Evolutionary conservation across 2,888 invertebrate species (phyloP).

Genomic region (Crossocerus cetratus): DNA sequence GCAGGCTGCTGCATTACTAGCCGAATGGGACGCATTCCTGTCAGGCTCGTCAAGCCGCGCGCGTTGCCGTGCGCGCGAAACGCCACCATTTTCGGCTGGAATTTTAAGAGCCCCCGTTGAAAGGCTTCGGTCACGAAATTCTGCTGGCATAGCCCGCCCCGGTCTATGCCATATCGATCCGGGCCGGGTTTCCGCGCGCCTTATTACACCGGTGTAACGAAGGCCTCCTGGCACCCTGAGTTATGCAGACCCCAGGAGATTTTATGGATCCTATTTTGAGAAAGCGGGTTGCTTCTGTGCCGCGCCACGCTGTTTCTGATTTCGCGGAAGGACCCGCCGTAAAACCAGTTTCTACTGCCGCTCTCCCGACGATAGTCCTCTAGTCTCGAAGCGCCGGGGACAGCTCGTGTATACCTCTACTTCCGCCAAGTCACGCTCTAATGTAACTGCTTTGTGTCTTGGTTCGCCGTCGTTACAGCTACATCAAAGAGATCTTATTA

Average conservation of each 20-base stretch:
- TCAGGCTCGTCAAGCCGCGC: background rate
- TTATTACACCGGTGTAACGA: slow-evolving; percentile 6
- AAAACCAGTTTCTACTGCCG: slow-evolving; percentile 51
- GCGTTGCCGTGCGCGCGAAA: background rate
- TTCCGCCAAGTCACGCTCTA: slow-evolving; percentile 46
- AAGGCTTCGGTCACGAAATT: too few relatives aligned
- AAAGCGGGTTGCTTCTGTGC: slow-evolving; percentile 26
- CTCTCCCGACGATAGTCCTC: slow-evolving; percentile 34
- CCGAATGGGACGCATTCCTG: background rate
- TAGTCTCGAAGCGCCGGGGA: slow-evolving; percentile 5
- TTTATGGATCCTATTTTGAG: slow-evolving; percentile 36
- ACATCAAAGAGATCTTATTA: slow-evolving; percentile 44
- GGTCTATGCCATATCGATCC: background rate
- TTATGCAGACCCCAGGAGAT: slow-evolving; percentile 14
- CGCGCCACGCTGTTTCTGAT: slow-evolving; percentile 39
- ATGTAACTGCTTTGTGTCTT: slow-evolving; percentile 44
- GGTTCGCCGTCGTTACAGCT: slow-evolving; percentile 16
- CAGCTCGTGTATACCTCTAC: slow-evolving; percentile 24
- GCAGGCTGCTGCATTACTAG: background rate
- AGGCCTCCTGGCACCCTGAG: background rate
- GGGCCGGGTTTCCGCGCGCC: slow-evolving; percentile 8
- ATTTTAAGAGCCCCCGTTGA: too few relatives aligned
- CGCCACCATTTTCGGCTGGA: too few relatives aligned
- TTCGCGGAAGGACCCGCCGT: slow-evolving; percentile 39
- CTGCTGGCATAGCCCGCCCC: background rate